Percentiles rank a stretch among this genome's conserved stretches.
These are phyloP conservation scores for Embiotoca jacksoni DNA, from an alignment of 2,113 vertebrate species.

Conservation along the genomic window DNA sequence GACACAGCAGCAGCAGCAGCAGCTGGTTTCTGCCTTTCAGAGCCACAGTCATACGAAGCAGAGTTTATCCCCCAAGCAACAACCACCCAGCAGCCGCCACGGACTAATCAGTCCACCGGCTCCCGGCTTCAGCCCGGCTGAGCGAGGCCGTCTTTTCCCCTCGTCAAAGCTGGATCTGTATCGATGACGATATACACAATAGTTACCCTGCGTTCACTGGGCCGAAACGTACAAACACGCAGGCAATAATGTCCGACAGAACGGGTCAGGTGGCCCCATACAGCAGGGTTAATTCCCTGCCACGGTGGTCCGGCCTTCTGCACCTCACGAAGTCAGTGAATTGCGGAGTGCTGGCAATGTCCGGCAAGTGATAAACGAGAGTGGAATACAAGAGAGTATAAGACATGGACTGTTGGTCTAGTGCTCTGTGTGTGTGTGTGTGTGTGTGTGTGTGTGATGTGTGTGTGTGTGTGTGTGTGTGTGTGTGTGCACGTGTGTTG, in stretches of 20 bases:
- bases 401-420: conserved; percentile 36
- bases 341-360: conserved; percentile 47
- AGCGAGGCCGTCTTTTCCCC: conserved; percentile 36
- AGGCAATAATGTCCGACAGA: conserved; percentile 55
- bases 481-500: conserved; percentile 20
- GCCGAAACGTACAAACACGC: conserved; percentile 45
- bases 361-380: conserved; percentile 45
- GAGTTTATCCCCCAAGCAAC: conserved; percentile 47
- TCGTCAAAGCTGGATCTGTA: conserved; percentile 59
- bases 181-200: conserved; percentile 59
- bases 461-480: conserved; percentile 33
- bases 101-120: conserved; percentile 62
- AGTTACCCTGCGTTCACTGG: conserved; percentile 39
- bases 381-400: conserved; percentile 37
- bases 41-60: conserved; percentile 28
- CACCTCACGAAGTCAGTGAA: conserved; percentile 34
- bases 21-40: conserved; percentile 64
- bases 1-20: conserved; percentile 72
- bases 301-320: conserved; percentile 20
- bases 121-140: conserved; percentile 20
- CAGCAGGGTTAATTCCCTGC: conserved; percentile 55
- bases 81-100: conserved; percentile 42
- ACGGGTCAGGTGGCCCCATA: conserved; percentile 43
- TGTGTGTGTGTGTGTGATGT: conserved; percentile 46
- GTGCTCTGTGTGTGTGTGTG: not conserved